Evolutionary conservation across 1,140 invertebrate species (phyloP).

Genomic region (Lutraria rhynchaena): DNA sequence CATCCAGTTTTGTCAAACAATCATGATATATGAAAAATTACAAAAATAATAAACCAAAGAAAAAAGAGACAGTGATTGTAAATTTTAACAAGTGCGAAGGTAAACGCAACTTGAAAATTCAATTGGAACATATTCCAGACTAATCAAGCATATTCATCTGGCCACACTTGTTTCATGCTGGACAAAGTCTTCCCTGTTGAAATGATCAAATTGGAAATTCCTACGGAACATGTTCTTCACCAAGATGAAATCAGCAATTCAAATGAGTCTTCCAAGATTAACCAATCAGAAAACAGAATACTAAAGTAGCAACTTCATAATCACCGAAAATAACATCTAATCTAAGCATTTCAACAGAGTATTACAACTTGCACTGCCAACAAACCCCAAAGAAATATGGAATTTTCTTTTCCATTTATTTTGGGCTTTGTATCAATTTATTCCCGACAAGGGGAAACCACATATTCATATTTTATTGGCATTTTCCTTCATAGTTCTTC

Average conservation of each 20-base stretch:
- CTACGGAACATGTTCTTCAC: neutral
- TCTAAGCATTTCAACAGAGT: constrained; percentile 53
- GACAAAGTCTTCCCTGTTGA: no score
- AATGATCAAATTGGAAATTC: neutral
- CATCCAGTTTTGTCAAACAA: neutral
- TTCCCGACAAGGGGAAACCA: constrained; percentile 32
- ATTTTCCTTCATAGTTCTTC: constrained; percentile 32
- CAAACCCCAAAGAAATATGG: constrained; percentile 19
- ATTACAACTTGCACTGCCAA: constrained; percentile 24
- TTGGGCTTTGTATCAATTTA: constrained; percentile 58
- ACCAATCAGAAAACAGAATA: constrained; percentile 44
- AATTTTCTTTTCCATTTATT: constrained; percentile 50
- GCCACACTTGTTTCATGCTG: no score
- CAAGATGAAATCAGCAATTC: constrained; percentile 35
- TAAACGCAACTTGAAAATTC: no score
- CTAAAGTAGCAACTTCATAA: constrained; percentile 39
- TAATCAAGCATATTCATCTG: no score
- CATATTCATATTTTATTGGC: constrained; percentile 53
- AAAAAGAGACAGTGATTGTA: no score
- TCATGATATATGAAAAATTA: constrained; percentile 20
- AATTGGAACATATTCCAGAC: no score
- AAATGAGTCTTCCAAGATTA: constrained; percentile 42
- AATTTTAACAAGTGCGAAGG: no score
- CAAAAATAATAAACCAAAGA: no score
- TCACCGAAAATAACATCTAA: constrained; percentile 24